Percentiles rank a stretch among this genome's conserved stretches.
Evolutionary conservation across 2,113 vertebrate species (phyloP).

Genomic region (Sardina pilchardus): DNA sequence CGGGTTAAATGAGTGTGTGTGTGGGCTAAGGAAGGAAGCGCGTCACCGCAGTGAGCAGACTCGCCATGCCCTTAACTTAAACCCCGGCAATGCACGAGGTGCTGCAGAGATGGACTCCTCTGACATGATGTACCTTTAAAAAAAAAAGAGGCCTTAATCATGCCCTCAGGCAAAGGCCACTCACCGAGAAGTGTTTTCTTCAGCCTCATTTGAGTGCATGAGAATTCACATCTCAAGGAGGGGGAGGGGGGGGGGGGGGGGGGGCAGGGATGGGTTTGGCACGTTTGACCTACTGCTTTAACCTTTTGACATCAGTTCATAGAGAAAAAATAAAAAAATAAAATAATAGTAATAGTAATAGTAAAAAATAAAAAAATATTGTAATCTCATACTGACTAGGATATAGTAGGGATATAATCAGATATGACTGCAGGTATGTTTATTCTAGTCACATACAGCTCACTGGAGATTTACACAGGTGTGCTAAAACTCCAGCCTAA

Average conservation of each 20-base stretch:
- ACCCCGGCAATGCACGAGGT: background rate
- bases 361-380: slow-evolving; percentile 23
- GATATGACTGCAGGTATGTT: background rate
- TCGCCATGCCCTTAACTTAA: background rate
- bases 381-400: background rate
- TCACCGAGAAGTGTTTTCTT: background rate
- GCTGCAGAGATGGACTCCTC: background rate
- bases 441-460: background rate
- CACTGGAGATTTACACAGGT: background rate
- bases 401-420: background rate
- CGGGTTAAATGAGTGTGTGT: background rate
- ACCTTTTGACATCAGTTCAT: background rate
- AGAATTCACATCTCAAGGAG: background rate
- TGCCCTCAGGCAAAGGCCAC: background rate
- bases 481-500: background rate
- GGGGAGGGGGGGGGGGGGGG: background rate
- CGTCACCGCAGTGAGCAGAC: no score
- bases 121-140: background rate
- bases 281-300: background rate
- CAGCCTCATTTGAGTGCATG: background rate
- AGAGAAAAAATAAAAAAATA: background rate
- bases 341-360: slow-evolving; percentile 19
- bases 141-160: slow-evolving; percentile 7
- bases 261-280: no score
- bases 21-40: slow-evolving; percentile 11